Evolutionary conservation across 35 echinoderm and acorn worm species (phyloP).

Genomic region (Chiridota heheva): DNA sequence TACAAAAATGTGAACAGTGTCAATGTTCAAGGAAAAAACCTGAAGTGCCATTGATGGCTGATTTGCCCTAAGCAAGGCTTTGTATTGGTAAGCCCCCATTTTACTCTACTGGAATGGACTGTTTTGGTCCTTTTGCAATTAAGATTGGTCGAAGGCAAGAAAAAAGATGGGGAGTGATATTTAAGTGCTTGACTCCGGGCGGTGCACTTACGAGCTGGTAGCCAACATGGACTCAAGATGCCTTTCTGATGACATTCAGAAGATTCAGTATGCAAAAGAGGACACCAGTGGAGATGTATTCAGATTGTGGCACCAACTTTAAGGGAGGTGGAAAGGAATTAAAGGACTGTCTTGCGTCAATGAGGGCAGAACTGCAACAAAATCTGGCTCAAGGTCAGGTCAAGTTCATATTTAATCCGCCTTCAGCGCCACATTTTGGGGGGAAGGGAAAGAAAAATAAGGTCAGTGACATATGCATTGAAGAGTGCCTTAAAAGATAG

Average conservation of each 20-base stretch:
- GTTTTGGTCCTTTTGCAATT: slow-evolving; percentile 49
- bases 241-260: slow-evolving; percentile 39
- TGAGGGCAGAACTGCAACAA: slow-evolving; percentile 11
- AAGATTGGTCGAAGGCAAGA: slow-evolving; percentile 34
- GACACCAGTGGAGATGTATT: slow-evolving; percentile 24
- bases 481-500: not conserved
- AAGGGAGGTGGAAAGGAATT: slow-evolving; percentile 31
- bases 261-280: not conserved
- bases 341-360: not conserved
- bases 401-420: slow-evolving; percentile 28
- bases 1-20: slow-evolving; percentile 28
- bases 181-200: slow-evolving; percentile 58
- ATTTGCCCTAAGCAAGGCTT: slow-evolving; percentile 46
- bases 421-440: slow-evolving; percentile 30
- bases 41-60: slow-evolving; percentile 46
- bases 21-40: slow-evolving; percentile 27
- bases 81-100: slow-evolving; percentile 48
- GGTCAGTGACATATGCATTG: slow-evolving; percentile 30
- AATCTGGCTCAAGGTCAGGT: slow-evolving; percentile 26
- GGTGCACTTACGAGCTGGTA: slow-evolving; percentile 29
- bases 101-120: slow-evolving; percentile 49
- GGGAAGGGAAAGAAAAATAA: slow-evolving; percentile 32
- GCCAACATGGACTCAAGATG: slow-evolving; percentile 34
- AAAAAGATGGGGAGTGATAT: slow-evolving; percentile 55
- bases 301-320: slow-evolving; percentile 46